Conservation (phyloP, 2,113 vertebrate species). For the Galbula dea region DNA sequence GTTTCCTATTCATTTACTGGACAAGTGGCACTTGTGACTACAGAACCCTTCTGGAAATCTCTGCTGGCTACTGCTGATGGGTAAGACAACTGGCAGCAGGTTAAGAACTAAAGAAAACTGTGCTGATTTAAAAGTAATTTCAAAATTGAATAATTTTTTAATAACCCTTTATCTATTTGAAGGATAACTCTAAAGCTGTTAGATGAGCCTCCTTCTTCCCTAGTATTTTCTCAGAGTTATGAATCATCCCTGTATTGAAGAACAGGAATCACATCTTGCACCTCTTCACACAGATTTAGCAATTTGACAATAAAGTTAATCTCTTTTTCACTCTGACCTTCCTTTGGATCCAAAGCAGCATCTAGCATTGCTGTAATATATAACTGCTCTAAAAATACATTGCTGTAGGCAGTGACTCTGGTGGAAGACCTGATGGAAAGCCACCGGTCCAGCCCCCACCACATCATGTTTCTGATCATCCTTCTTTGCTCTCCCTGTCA, state of each 20-base stretch:
- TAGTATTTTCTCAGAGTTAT: neutral
- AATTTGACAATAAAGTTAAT: conserved; percentile 28
- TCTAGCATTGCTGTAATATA: conserved; percentile 3
- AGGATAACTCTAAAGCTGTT: neutral
- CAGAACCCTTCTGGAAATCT: neutral
- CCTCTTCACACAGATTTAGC: neutral
- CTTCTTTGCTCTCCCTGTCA: neutral
- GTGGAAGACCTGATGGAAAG: conserved; percentile 35
- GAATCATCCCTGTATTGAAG: neutral
- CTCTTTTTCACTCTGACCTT: neutral
- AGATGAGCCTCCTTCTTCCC: neutral
- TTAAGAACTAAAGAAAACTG: neutral
- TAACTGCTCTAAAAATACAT: conserved; percentile 34
- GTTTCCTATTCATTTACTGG: neutral
- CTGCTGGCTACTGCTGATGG: neutral
- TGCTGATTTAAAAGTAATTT: neutral
- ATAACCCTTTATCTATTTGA: neutral
- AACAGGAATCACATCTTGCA: neutral
- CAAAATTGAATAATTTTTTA: neutral
- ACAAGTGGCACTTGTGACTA: neutral
- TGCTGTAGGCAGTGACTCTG: conserved; percentile 36
- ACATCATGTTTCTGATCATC: neutral
- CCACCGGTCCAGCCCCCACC: conserved; percentile 20
- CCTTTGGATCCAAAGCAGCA: neutral
- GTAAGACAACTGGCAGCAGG: neutral